Evolutionary conservation across 2,797 vertebrate genomes (phyloP).

Genomic region (Brachyrhaphis roseni): DNA sequence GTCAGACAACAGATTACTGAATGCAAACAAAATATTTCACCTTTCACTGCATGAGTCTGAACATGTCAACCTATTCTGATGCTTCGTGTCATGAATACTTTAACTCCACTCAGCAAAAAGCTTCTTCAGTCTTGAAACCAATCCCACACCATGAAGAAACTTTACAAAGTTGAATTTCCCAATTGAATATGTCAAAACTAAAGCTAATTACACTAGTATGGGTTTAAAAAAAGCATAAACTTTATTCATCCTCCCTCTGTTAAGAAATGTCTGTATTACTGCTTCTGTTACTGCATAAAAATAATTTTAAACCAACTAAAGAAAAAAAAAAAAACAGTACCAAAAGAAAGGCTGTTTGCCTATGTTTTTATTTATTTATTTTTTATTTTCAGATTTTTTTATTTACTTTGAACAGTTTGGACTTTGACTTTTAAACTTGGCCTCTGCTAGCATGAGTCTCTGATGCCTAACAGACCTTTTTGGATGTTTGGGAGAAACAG

Average conservation of each 20-base stretch:
- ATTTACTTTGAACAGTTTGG: neutral
- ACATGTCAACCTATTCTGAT: slow-evolving; percentile 42
- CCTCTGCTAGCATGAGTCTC: slow-evolving; percentile 8
- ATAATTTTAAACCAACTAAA: neutral
- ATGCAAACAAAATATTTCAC: slow-evolving; percentile 24
- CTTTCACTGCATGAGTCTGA: slow-evolving; percentile 38
- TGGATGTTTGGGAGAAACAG: slow-evolving; percentile 35
- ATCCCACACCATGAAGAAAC: neutral
- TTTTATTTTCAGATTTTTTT: neutral
- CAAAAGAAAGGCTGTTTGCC: neutral
- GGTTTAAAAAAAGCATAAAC: neutral
- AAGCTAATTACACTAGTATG: neutral
- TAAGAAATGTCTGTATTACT: neutral
- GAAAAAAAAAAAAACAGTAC: neutral
- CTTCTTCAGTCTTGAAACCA: neutral
- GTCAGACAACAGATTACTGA: slow-evolving; percentile 12
- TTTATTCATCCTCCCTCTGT: neutral
- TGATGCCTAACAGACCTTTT: slow-evolving; percentile 40
- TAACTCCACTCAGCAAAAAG: slow-evolving; percentile 2
- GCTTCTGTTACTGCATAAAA: neutral
- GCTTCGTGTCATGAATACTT: slow-evolving; percentile 14
- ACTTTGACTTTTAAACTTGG: slow-evolving; percentile 28
- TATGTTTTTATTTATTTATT: neutral
- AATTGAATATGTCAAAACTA: neutral
- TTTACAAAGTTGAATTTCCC: neutral